Percentiles rank a stretch among this genome's conserved stretches.
Conservation (phyloP, 2,797 vertebrate genomes). For the Rousettus madagascariensis region DNA sequence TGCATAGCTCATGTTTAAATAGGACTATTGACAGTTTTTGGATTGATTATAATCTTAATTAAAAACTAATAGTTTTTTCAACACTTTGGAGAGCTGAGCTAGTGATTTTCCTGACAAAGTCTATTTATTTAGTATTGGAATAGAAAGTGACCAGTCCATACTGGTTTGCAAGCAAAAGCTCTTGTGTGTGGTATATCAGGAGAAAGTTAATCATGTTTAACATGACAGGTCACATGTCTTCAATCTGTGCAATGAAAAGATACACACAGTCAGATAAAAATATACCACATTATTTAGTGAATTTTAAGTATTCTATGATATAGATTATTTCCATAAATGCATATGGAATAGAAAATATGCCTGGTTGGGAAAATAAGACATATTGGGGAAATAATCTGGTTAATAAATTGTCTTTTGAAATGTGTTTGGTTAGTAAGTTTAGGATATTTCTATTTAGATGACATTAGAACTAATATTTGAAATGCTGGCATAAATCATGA, state of each 20-base stretch:
- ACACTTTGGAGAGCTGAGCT: not conserved
- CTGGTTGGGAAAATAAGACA: not conserved
- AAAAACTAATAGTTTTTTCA: not conserved
- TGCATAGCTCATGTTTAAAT: not conserved
- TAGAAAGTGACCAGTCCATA: not conserved
- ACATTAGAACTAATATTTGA: not conserved
- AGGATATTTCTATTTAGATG: not conserved
- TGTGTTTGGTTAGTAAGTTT: not conserved
- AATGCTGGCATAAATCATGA: not conserved
- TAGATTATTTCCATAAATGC: not conserved
- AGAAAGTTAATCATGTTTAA: slow-evolving; percentile 1
- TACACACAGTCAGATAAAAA: not conserved
- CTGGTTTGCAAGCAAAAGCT: not conserved
- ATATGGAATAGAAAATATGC: not conserved
- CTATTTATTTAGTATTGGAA: not conserved
- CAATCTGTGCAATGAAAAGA: not conserved
- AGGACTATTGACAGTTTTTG: not conserved
- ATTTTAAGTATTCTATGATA: not conserved
- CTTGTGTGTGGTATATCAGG: not conserved
- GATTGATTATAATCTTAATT: not conserved
- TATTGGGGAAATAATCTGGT: not conserved
- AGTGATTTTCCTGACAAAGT: not conserved
- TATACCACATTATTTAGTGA: not conserved
- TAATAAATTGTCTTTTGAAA: not conserved
- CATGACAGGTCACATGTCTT: not conserved